Evolutionary conservation across 2,113 vertebrate species (phyloP).

Genomic region (Poeciliopsis turrubarensis): DNA sequence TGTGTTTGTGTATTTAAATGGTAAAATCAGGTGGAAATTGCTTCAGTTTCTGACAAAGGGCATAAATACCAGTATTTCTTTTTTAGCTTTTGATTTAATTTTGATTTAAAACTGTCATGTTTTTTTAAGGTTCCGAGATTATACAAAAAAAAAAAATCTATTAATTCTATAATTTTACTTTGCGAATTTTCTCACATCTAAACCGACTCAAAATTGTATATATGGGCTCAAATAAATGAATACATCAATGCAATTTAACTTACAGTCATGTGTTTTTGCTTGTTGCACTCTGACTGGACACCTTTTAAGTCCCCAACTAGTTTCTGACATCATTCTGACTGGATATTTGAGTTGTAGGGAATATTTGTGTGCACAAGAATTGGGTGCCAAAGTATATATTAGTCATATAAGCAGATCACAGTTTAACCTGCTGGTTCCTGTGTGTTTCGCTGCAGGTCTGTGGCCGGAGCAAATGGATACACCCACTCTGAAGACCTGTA

Average conservation of each 20-base stretch:
- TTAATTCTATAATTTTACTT: neutral
- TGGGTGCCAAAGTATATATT: neutral
- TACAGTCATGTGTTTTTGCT: no score
- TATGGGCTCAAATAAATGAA: no score
- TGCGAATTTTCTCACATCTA: no score
- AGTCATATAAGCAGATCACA: neutral
- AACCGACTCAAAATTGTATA: no score
- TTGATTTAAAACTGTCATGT: neutral
- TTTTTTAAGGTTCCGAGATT: neutral
- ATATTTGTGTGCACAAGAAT: neutral
- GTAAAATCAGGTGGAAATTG: no score
- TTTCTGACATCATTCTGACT: no score
- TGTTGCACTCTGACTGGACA: no score
- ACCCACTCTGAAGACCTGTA: slow-evolving; percentile 76
- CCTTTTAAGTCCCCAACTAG: no score
- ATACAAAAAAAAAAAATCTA: neutral
- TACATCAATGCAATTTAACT: no score
- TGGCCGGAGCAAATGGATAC: slow-evolving; percentile 78
- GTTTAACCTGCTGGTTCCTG: neutral
- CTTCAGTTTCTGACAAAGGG: no score
- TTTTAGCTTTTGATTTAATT: neutral
- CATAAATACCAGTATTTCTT: neutral
- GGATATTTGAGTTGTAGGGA: no score
- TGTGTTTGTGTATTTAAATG: neutral
- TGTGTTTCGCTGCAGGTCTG: slow-evolving; percentile 64